Base-by-base conservation (phyloP, 2,888 invertebrate species). In the Hypolimnas misippus region DNA sequence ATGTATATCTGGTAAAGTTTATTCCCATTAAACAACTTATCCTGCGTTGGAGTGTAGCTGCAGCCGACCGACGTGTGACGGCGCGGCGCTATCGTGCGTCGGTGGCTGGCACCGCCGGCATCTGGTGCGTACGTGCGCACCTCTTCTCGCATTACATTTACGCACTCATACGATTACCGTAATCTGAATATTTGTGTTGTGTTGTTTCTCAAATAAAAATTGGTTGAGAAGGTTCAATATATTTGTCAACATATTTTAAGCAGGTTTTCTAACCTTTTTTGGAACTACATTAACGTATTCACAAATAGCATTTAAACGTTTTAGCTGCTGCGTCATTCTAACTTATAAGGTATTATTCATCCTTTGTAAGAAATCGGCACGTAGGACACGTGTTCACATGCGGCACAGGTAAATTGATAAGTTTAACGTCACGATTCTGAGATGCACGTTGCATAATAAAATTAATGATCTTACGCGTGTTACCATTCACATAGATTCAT, bases 81-180 rank as follows among this genome's bases (percentile, higher is more conserved):
- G 38, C 44, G 31, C 63, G 66, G 57, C 63, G 73, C 66, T 71
- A 68, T 69, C 73, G 68, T 35, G 51, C 70, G 66, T 67, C 82
- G 79, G 86, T 84, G 86, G 85, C 87, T 88, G 89, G 88, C 79
- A 82, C 88, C 75, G 74, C 88, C 89, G 79, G 70, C 85, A 83
- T 88, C 85, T 89, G 89, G 79, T 70, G 52, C 56, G 50, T 19
- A n/a, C 62, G 44, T 60, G 62, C 50, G 60, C 63, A 57, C 50
- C 54, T 64, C 63, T 68, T 56, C 69, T 70, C 68, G 17, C 16
- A 21, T 73, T 69, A 62, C 67, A 62, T 5, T 35, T 35, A 35
- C 40, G 46, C 29, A 59, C 40, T n/a, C 29, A n/a, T n/a, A n/a
- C n/a, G n/a, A n/a, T 16, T 8, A 54, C 12, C 3, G 7, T n/a